Base-by-base conservation (phyloP, 2,797 vertebrate genomes). In the Crocodylus rhombifer region DNA sequence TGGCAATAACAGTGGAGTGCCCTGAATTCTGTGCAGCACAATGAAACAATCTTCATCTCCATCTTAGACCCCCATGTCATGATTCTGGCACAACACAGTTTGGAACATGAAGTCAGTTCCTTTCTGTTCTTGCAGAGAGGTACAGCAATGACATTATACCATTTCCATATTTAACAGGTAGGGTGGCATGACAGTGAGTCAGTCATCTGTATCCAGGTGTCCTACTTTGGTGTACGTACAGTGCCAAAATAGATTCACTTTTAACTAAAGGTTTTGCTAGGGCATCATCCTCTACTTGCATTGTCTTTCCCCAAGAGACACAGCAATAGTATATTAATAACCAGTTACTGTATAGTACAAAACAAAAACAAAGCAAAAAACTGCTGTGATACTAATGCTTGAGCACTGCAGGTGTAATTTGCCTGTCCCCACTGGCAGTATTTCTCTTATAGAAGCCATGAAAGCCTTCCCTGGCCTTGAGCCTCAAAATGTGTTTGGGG, bases 141-240 rank as follows among this genome's bases (percentile, higher is more conserved):
- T 62, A 64, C 23, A 88, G 63, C 86, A 87, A 63, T 83, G 77
- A 65, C 57, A 63, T 20, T 51, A 36, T 63, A 30, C 85, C 16
- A 51, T 88, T 81, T 90, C 77, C 21, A 5, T 84, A 83, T 87
- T 91, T 92, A 86, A 51, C 84, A 33, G 7, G 36, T 86, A 87
- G 3, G 60, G 75, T 65, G 65, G 87, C 56, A 82, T 17, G 16
- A 13, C 62, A 65, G 61, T 92, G 80, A 95, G 60, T 91, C 91
- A 92, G 78, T 77, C 62, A 6, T 87, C 77, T 76, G 14, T 18
- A 76, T 62, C 63, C 81, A 51, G 75, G 75, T 90, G 88, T 65
- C 91, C 86, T 91, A n/a, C 75, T 91, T 91, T 23, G 26, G 4
- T 30, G 25, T 2, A 3, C 61, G 12, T 13, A 62, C 61, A 61